These are phyloP conservation scores for Gryllus longicercus DNA, from an alignment of 2,888 invertebrate genomes.

Conservation along the genomic window DNA sequence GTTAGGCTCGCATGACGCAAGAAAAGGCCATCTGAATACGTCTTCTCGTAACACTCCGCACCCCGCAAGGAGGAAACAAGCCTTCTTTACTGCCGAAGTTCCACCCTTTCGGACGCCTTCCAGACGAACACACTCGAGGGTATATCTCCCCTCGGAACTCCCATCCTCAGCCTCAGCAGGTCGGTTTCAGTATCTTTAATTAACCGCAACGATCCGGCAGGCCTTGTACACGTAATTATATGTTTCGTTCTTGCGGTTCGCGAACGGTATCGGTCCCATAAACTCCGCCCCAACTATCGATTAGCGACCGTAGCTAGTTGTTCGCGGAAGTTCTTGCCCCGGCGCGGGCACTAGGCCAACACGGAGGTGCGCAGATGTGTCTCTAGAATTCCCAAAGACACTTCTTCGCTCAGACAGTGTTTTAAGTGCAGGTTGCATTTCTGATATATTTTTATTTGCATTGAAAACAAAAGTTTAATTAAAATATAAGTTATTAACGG, in stretches of 20 bases:
- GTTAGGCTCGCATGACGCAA: not conserved
- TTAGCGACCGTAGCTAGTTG: not conserved
- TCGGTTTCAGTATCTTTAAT: not conserved
- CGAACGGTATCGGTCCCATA: constrained; percentile 8
- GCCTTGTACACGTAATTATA: not conserved
- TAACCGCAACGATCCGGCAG: not conserved
- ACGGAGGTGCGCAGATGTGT: too few relatives aligned
- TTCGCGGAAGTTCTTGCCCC: not conserved
- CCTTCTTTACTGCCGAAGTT: not conserved
- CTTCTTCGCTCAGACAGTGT: too few relatives aligned
- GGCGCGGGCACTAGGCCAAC: not conserved
- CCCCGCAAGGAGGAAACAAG: not conserved
- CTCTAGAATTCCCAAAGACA: too few relatives aligned
- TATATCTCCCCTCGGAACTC: too few relatives aligned
- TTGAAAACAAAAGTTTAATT: too few relatives aligned
- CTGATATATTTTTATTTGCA: too few relatives aligned
- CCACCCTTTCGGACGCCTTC: too few relatives aligned
- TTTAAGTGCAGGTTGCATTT: too few relatives aligned
- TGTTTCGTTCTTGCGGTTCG: not conserved
- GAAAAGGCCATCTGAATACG: constrained; percentile 8
- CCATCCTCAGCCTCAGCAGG: too few relatives aligned
- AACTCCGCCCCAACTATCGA: not conserved
- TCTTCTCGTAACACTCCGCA: not conserved
- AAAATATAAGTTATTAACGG: too few relatives aligned
- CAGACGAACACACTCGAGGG: too few relatives aligned